A percentile compares a stretch with the other conserved stretches of the same genome.
Evolutionary conservation across 1,140 invertebrate species (phyloP).

Genomic region (Rhopalosiphum maidis): DNA sequence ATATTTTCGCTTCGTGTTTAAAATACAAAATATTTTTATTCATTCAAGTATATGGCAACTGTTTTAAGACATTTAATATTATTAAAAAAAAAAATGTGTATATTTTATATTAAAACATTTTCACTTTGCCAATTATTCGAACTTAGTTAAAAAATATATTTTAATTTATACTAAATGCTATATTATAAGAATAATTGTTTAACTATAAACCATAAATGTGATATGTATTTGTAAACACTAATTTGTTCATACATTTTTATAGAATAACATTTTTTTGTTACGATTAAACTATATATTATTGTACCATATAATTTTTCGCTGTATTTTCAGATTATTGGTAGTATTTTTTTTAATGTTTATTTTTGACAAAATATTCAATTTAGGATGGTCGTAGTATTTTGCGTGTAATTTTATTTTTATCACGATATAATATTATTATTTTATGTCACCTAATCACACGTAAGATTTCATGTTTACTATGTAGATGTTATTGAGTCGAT

Average conservation of each 20-base stretch:
- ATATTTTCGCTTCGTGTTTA: background rate
- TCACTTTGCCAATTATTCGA: background rate
- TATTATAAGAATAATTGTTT: background rate
- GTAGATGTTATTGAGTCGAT: background rate
- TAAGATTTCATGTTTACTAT: background rate
- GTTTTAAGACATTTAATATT: background rate
- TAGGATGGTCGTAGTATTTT: background rate
- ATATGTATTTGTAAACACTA: background rate
- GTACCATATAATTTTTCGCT: background rate
- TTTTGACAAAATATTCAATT: background rate
- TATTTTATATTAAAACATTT: background rate
- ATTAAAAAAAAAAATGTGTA: background rate
- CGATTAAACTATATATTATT: background rate
- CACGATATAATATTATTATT: background rate
- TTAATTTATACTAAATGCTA: background rate
- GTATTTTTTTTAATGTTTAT: background rate
- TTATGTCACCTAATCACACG: background rate
- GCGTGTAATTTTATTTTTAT: background rate
- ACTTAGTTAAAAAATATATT: background rate
- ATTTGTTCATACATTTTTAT: background rate
- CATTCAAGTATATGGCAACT: background rate
- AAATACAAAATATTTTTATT: background rate
- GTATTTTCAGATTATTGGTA: background rate
- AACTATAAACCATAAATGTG: background rate
- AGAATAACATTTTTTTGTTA: no score